A percentile compares a stretch with the other conserved stretches of the same genome.
phyloP scores from a whole-genome alignment of 2,113 vertebrate species.

The Cryptomyrus ogoouensis region DNA sequence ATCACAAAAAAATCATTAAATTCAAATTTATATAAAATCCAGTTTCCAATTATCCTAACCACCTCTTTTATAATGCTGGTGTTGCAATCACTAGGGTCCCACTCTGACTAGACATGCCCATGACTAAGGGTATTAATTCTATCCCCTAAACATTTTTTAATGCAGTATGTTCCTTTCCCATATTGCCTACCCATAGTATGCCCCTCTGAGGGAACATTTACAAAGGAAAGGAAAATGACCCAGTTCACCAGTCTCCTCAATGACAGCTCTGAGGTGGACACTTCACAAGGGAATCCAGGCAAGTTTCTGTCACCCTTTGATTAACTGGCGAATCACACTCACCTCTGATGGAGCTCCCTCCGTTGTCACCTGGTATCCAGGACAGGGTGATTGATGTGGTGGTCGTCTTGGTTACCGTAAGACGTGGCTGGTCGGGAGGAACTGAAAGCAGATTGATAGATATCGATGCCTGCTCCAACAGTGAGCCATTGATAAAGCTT shows the following conservation, averaged over 20 bases:
- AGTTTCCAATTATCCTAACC: constrained; percentile 4
- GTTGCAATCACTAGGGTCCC: constrained; percentile 30
- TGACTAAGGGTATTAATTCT: constrained; percentile 54
- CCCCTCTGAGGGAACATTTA: not conserved
- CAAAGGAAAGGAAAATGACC: not conserved
- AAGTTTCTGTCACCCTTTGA: not conserved
- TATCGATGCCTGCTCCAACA: not conserved
- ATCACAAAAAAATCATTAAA: not conserved
- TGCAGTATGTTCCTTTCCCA: constrained; percentile 43
- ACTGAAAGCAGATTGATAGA: constrained; percentile 55
- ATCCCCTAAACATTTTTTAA: constrained; percentile 41
- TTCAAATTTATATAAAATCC: constrained; percentile 10
- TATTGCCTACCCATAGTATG: constrained; percentile 28
- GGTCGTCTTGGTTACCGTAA: constrained; percentile 96
- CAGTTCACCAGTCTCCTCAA: not conserved
- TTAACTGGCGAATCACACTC: constrained; percentile 24
- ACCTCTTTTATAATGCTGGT: constrained; percentile 8
- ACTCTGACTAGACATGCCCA: constrained; percentile 36
- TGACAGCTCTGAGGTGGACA: not conserved
- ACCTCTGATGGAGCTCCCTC: constrained; percentile 98
- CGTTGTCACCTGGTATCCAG: constrained; percentile 97
- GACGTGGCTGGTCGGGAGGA: constrained; percentile 93
- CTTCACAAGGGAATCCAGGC: not conserved
- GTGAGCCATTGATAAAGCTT: not conserved
- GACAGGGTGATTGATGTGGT: constrained; percentile 95